Conservation (phyloP, 2,888 invertebrate species). For the Calliscelio sp. region DNA sequence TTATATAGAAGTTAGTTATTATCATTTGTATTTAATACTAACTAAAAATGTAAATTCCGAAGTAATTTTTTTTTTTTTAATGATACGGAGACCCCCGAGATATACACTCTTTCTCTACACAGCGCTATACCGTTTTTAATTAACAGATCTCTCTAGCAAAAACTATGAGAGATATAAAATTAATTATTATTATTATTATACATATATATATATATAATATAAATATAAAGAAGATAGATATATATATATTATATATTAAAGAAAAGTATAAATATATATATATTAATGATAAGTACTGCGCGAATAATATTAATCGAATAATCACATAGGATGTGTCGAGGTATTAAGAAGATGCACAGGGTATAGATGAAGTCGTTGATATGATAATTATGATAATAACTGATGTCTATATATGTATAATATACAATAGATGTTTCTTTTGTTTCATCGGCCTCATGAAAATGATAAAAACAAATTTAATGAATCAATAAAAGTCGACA, state of each 20-base stretch:
- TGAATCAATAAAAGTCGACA: slow-evolving; percentile 80
- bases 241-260: slow-evolving; percentile 80
- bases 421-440: slow-evolving; percentile 83
- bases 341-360: slow-evolving; percentile 86
- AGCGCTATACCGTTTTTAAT: too few species aligned
- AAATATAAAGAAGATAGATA: slow-evolving; percentile 80
- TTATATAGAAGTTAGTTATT: slow-evolving; percentile 59
- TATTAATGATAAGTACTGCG: slow-evolving; percentile 75
- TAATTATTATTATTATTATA: slow-evolving; percentile 84
- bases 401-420: slow-evolving; percentile 76
- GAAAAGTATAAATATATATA: slow-evolving; percentile 77
- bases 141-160: slow-evolving; percentile 76
- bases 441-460: slow-evolving; percentile 85
- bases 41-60: slow-evolving; percentile 71
- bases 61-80: too few species aligned
- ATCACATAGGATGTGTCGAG: slow-evolving; percentile 84
- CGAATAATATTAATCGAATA: slow-evolving; percentile 80
- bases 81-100: too few species aligned
- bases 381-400: slow-evolving; percentile 80
- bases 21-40: too few species aligned
- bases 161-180: slow-evolving; percentile 82
- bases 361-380: slow-evolving; percentile 86
- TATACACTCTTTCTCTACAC: slow-evolving; percentile 69
- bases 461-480: slow-evolving; percentile 60
- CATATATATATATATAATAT: slow-evolving; percentile 80